These are phyloP conservation scores for Coptodon bakossiorum DNA, from an alignment of 2,113 vertebrate genomes.

Conservation along the genomic window DNA sequence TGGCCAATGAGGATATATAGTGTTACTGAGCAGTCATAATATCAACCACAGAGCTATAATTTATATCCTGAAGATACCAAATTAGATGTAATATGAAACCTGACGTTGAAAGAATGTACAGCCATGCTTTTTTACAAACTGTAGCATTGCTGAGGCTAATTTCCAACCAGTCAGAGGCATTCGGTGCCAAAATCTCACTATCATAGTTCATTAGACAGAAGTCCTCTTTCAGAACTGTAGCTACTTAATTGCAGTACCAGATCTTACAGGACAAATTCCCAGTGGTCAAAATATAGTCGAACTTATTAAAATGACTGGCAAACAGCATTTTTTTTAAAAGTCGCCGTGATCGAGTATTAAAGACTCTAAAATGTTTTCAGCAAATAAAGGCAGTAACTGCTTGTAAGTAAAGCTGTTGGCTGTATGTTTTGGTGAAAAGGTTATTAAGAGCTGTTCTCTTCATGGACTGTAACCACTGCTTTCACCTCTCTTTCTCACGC, in stretches of 20 bases:
- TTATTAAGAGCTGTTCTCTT: neutral
- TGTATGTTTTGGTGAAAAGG: neutral
- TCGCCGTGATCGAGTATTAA: fast-evolving
- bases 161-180: neutral
- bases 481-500: neutral
- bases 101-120: neutral
- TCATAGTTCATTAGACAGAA: neutral
- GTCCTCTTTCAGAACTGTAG: neutral
- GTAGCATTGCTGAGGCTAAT: neutral
- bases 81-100: neutral
- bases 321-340: fast-evolving
- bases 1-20: neutral
- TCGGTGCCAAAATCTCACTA: neutral
- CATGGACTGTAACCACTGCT: neutral
- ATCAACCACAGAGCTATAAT: neutral
- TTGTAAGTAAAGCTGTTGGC: neutral
- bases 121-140: neutral
- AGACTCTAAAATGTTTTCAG: neutral
- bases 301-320: neutral
- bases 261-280: neutral
- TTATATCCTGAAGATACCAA: neutral
- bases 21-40: neutral
- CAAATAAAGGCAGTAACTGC: neutral
- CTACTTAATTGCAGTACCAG: neutral
- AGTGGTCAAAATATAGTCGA: neutral